Evolutionary conservation across 2,797 vertebrate genomes (phyloP).

Genomic region (Phalanger gymnotis): DNA sequence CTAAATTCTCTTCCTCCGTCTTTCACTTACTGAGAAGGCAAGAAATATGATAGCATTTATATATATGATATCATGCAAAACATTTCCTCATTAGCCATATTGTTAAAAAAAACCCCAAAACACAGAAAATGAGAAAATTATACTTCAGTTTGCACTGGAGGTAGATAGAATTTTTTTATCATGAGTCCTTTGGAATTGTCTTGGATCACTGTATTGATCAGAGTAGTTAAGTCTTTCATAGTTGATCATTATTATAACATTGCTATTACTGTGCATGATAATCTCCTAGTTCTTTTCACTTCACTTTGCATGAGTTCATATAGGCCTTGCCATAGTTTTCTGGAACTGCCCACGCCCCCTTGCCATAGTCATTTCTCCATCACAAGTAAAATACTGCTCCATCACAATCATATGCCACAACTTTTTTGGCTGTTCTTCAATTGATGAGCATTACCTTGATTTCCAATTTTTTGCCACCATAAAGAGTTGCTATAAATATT

Average conservation of each 20-base stretch:
- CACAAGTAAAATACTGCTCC: not conserved
- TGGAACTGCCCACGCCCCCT: not conserved
- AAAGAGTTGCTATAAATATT: not conserved
- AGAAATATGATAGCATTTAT: not conserved
- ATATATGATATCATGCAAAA: not conserved
- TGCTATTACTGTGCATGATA: not conserved
- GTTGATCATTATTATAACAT: not conserved
- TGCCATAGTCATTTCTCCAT: not conserved
- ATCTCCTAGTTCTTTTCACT: not conserved
- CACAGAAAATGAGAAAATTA: not conserved
- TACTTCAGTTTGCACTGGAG: not conserved
- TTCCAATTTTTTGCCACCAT: not conserved
- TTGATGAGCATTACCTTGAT: not conserved
- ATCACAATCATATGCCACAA: not conserved
- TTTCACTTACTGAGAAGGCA: not conserved
- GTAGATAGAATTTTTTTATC: not conserved
- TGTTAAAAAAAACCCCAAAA: not conserved
- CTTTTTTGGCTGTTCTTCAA: not conserved
- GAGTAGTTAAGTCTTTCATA: not conserved
- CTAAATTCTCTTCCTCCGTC: not conserved
- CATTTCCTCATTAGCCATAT: not conserved
- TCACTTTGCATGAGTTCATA: not conserved
- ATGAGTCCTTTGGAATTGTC: not conserved
- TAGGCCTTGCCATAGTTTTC: not conserved
- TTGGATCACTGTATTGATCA: not conserved